Percentiles rank a stretch among this genome's conserved stretches.
Conservation (phyloP, 2,797 vertebrate species). For the Lerista edwardsae region DNA sequence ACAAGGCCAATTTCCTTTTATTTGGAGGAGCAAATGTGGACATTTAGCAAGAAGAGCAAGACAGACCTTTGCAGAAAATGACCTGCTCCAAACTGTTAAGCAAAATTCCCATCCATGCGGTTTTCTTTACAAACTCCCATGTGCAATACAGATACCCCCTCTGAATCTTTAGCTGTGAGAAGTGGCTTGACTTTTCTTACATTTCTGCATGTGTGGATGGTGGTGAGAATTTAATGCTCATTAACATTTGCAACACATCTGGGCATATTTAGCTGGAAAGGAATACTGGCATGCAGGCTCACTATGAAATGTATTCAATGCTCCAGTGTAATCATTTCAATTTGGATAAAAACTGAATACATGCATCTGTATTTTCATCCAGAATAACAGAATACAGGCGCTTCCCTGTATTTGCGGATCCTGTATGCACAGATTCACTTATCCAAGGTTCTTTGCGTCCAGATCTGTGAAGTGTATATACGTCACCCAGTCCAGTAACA, state of each 20-base stretch:
- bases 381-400: no score
- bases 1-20: not conserved
- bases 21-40: no score
- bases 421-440: no score
- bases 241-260: not conserved
- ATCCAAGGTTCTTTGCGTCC: no score
- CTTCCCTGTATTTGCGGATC: no score
- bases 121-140: not conserved
- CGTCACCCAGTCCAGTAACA: no score
- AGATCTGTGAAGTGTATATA: no score
- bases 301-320: no score
- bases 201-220: not conserved
- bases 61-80: not conserved
- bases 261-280: not conserved
- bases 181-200: not conserved
- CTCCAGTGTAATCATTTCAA: no score
- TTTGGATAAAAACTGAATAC: no score
- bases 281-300: not conserved
- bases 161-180: not conserved
- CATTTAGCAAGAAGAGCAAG: not conserved
- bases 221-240: not conserved
- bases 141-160: not conserved
- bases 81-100: no score
- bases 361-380: no score
- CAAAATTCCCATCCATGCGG: not conserved